A percentile compares a stretch with the other conserved stretches of the same genome.
Evolutionary conservation across 2,797 vertebrate species (phyloP).

Genomic region (Pipistrellus nathusii): DNA sequence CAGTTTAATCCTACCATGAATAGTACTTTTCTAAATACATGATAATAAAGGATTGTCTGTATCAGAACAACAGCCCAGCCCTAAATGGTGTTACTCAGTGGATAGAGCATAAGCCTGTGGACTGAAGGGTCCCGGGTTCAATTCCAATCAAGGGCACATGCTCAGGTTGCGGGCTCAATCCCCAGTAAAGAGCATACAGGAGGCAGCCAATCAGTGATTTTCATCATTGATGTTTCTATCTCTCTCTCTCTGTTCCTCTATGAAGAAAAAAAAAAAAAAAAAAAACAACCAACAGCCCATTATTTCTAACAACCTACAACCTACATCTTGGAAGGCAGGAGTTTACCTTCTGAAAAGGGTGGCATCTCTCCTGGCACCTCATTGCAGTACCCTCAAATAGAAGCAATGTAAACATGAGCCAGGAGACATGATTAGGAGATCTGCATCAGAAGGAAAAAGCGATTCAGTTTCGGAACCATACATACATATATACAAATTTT

Average conservation of each 20-base stretch:
- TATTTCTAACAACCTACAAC: constrained; percentile 57
- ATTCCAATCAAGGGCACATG: too few relatives aligned
- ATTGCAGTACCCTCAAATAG: neutral
- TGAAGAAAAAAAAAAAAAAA: too few relatives aligned
- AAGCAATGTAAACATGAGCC: neutral
- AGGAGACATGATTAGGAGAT: neutral
- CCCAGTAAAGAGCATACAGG: too few relatives aligned
- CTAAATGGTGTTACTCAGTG: neutral
- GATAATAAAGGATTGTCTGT: constrained; percentile 69
- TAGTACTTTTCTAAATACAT: constrained; percentile 73
- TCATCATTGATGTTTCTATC: too few relatives aligned
- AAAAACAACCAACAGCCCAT: constrained; percentile 31
- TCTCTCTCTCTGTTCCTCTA: too few relatives aligned
- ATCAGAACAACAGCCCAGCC: constrained; percentile 65
- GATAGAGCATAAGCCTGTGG: too few relatives aligned
- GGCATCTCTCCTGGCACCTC: neutral
- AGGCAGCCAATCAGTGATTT: too few relatives aligned
- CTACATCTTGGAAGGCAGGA: constrained; percentile 23
- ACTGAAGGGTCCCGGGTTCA: too few relatives aligned
- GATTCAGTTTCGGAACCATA: neutral
- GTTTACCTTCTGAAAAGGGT: neutral
- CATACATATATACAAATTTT: too few relatives aligned
- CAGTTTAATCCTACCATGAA: constrained; percentile 61
- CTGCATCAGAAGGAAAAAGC: neutral
- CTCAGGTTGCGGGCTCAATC: too few relatives aligned